Percentiles rank a stretch among this genome's conserved stretches.
Conservation (phyloP, 2,888 invertebrate species). For the Gibbula magus region DNA sequence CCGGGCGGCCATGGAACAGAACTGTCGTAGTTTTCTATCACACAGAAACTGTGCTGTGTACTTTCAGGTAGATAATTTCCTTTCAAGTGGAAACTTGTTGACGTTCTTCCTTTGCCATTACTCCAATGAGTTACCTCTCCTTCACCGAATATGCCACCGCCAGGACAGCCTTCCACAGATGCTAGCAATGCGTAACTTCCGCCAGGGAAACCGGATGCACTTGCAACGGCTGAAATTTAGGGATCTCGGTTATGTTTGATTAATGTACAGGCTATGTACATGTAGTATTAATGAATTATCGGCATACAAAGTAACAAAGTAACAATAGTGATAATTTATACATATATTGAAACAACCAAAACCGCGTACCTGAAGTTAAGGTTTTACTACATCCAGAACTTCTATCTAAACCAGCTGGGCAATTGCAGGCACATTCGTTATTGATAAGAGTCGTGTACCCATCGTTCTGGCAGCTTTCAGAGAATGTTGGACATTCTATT, state of each 20-base stretch:
- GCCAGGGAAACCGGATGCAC: no score
- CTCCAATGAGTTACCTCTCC: constrained; percentile 13
- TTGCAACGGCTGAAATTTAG: no score
- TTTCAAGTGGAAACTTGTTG: background rate
- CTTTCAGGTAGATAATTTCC: background rate
- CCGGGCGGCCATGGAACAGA: background rate
- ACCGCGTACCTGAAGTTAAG: background rate
- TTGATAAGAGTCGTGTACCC: constrained; percentile 16
- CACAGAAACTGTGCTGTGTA: constrained; percentile 7
- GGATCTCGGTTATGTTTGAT: no score
- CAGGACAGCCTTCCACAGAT: background rate
- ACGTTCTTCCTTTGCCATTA: background rate
- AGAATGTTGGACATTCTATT: background rate
- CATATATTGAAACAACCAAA: no score
- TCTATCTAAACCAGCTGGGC: constrained; percentile 7
- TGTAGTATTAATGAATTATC: no score
- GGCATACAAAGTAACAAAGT: no score
- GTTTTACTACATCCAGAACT: constrained; percentile 4
- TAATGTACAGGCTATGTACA: no score
- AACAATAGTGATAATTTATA: no score
- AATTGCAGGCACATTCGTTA: constrained; percentile 19
- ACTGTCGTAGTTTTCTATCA: background rate
- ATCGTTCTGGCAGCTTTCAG: constrained; percentile 4
- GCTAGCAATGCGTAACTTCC: background rate
- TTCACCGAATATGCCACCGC: background rate